Evolutionary conservation across 2,113 vertebrate genomes (phyloP), one percentile per base, ranked within the genome.

Genomic region (Microcebus ravelobensis): DNA sequence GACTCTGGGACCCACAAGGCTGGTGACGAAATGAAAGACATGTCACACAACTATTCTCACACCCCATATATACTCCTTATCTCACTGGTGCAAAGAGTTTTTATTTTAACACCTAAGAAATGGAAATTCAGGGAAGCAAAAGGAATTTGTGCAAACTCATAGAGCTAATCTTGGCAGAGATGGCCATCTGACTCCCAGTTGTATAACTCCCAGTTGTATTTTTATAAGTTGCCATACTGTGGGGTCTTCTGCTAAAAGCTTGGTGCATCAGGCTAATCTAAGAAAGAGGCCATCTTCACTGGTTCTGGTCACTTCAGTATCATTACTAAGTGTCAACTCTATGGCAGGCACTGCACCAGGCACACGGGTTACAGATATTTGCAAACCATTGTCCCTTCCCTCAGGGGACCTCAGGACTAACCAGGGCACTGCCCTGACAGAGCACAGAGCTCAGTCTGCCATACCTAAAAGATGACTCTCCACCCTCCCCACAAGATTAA

Each of bases 121-220:
- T 4, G 6, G 39, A 91, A 61, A 57, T 42, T 84, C 45, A 36
- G 29, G 59, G 76, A 71, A 31, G 18, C 20, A 18, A 61, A 77
- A 77, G 36, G 81, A 71, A 82, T 15, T 11, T 29, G 12, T 4
- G 3, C 3, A 2, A 50, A 55, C 50, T 82, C 31, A 8, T 31
- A 45, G 71, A 82, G 25, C 8, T 45, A 31, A 65, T 3, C 73
- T 21, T 34, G 3, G 45, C 45, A 0, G 11, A 82, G 52, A 74
- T 0, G 29, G 17, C 34, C 8, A 0, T 25, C 42, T 42, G 68
- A 48, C 34, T 29, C 13, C 27, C 20, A 2, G 21, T 17, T 0
- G 0, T 15, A 34, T 55, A 55, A 55, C 52, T 45, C 42, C 42
- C 42, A 45, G 45, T 45, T 18, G 5, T 20, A 2, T 71, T 52